Percentiles rank a stretch among this genome's conserved stretches.
Conservation (phyloP, 2,113 vertebrate genomes). For the rat (Rattus norvegicus) region GRCr8 NC_086036.1:36472001-36472500, state of each 20-base stretch:
- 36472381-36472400: not conserved
- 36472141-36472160: not conserved
- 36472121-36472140: not conserved
- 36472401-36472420: not conserved
- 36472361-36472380: too few species aligned
- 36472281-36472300: not conserved
- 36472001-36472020: slow-evolving; percentile 37
- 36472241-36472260: not conserved
- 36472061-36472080: not conserved
- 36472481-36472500: not conserved
- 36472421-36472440: not conserved
- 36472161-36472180: not conserved
- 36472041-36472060: not conserved
- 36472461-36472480: not conserved
- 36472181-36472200: not conserved
- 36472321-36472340: not conserved
- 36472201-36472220: not conserved
- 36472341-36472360: not conserved
- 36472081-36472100: not conserved
- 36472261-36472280: not conserved
- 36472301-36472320: not conserved
- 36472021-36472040: slow-evolving; percentile 43
- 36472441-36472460: not conserved
- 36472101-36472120: not conserved
- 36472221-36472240: not conserved